Evolutionary conservation across 1,140 invertebrate species (phyloP), one percentile per base, ranked within the genome.

Genomic region (Zaprionus africanus): DNA sequence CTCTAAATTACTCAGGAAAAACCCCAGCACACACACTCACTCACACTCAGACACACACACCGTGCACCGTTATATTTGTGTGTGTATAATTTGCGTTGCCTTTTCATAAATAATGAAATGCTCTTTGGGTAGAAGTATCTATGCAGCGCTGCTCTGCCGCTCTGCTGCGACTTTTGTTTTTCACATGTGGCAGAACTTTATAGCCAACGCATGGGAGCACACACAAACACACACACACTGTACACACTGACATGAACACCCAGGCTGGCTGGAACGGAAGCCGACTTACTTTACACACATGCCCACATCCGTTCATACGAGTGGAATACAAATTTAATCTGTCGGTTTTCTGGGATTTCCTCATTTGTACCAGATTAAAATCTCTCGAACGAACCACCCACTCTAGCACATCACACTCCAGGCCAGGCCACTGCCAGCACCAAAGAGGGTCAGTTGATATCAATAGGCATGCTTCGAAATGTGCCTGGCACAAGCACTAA

Each of bases 311-410:
- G 71, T 68, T 76, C 58, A 72, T 67, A 81, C 71, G 76, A 84
- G 80, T 83, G 84, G 74, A 80, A 90, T 88, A 84, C 84, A 84
- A 88, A 90, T 84, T 84, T 90, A 88, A 88, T 88, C 85, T 81
- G 85, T 71, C 78, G 81, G 85, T 84, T 81, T 84, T 73, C 85
- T 84, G 84, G 81, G 84, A 84, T 81, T 87, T 87, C 68, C 84
- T 78, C 84, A 87, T 87, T 87, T 87, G 84, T 87, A 84, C 64
- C 68, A 78, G 84, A 88, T 87, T 87, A 84, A 78, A 87, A 88
- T 84, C 84, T 84, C 64, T 46, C 46, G n/a, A 53, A 7, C 28
- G 46, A 19, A 13, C 22, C 15, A 7, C 19, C 13, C 22, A n/a
- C 28, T 31, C 28, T 31, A 31, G 9, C 15, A 19, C 38, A 41